A percentile compares a stretch with the other conserved stretches of the same genome.
Conservation (phyloP, 1,140 invertebrate genomes). For the Megathymus violae region DNA sequence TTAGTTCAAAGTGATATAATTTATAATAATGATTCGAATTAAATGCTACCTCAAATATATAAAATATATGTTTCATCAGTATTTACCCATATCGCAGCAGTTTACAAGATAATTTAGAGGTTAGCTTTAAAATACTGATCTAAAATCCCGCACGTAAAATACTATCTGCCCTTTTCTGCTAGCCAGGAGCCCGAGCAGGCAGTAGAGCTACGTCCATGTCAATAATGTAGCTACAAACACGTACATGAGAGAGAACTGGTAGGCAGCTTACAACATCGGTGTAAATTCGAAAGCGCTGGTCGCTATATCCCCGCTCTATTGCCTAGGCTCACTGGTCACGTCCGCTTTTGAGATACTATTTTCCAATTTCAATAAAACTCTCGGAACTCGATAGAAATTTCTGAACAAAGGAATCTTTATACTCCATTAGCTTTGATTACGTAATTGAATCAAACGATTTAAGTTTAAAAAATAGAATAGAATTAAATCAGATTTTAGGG, state of each 20-base stretch:
- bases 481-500: background rate
- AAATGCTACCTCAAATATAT: too few relatives aligned
- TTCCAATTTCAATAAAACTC: constrained; percentile 32
- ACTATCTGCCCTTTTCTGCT: constrained; percentile 31
- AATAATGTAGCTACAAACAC: constrained; percentile 40
- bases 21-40: too few relatives aligned
- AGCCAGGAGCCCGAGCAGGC: constrained; percentile 31
- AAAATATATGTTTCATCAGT: background rate
- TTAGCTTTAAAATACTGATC: constrained; percentile 11
- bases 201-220: constrained; percentile 44
- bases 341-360: constrained; percentile 28
- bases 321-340: constrained; percentile 30
- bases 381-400: constrained; percentile 21
- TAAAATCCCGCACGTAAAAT: constrained; percentile 7
- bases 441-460: constrained; percentile 11
- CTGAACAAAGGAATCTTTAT: constrained; percentile 22
- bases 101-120: background rate
- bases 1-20: constrained; percentile 18
- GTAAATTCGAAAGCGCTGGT: constrained; percentile 33
- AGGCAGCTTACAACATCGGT: constrained; percentile 34
- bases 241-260: constrained; percentile 38
- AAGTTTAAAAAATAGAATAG: background rate
- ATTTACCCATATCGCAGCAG: background rate
- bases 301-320: constrained; percentile 30
- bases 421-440: constrained; percentile 24